These are phyloP conservation scores for Papilio aristodemus DNA, from an alignment of 1,140 invertebrate species.

Conservation along the genomic window DNA sequence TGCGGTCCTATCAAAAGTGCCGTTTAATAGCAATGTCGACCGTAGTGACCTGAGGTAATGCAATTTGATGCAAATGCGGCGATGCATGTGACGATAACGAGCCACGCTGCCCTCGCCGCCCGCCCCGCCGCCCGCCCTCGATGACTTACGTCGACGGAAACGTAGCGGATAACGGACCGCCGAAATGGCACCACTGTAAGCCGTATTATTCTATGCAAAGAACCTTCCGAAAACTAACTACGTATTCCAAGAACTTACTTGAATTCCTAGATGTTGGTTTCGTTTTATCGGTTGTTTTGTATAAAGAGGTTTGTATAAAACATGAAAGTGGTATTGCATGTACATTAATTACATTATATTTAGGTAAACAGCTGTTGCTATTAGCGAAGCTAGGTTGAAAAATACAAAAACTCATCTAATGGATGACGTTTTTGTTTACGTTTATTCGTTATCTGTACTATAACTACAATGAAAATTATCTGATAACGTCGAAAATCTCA, in stretches of 20 bases:
- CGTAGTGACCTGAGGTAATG: constrained; percentile 44
- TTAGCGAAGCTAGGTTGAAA: too few relatives aligned
- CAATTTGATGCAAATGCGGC: constrained; percentile 67
- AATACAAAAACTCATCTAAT: too few relatives aligned
- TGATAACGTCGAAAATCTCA: too few relatives aligned
- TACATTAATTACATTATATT: background rate
- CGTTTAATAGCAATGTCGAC: constrained; percentile 40
- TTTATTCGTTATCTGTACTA: too few relatives aligned
- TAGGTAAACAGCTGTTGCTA: too few relatives aligned
- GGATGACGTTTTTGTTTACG: too few relatives aligned
- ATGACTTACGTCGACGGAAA: constrained; percentile 46
- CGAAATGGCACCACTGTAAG: constrained; percentile 14
- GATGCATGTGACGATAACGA: constrained; percentile 50
- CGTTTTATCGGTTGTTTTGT: constrained; percentile 9
- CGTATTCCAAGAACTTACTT: constrained; percentile 9
- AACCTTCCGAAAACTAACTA: constrained; percentile 2
- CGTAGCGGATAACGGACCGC: constrained; percentile 42
- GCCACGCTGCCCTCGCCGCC: constrained; percentile 26
- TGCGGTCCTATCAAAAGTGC: constrained; percentile 29
- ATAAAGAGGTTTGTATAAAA: background rate
- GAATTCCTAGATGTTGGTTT: constrained; percentile 16
- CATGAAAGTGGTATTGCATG: background rate
- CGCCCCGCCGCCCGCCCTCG: background rate
- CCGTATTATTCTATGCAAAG: constrained; percentile 12
- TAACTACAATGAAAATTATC: too few relatives aligned